Percentiles rank a stretch among this genome's conserved stretches.
Evolutionary conservation across 2,113 vertebrate genomes (phyloP).

Genomic region (Passer montanus): DNA sequence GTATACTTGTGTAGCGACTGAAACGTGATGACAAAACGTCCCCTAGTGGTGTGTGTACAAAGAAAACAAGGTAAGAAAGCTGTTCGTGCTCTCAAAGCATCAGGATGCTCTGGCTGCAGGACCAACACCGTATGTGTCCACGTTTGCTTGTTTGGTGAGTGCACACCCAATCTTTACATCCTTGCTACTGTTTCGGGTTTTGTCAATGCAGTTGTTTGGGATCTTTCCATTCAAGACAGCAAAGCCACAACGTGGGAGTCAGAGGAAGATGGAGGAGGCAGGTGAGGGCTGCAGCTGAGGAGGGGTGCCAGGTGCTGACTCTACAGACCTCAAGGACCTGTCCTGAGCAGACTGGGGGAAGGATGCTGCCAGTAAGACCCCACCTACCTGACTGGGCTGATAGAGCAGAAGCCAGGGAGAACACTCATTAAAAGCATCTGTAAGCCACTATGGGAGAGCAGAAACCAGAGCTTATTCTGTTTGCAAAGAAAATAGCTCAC

Average conservation of each 20-base stretch:
- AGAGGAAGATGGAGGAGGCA: background rate
- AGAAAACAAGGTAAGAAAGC: background rate
- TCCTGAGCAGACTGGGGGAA: background rate
- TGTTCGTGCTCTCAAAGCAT: accelerated
- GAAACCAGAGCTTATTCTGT: background rate
- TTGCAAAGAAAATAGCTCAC: background rate
- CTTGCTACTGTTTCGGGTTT: background rate
- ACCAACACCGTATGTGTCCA: accelerated
- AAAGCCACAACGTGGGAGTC: background rate
- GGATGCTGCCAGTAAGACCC: background rate
- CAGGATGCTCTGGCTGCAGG: background rate
- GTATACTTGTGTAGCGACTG: background rate
- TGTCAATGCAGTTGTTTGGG: accelerated
- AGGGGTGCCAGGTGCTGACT: background rate
- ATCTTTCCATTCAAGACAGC: background rate
- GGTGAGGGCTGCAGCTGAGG: background rate
- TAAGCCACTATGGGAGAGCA: background rate
- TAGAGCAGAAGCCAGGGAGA: background rate
- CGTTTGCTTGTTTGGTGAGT: background rate
- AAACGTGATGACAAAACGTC: conserved; percentile 43
- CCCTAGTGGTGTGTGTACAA: conserved; percentile 8
- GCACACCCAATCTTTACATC: background rate
- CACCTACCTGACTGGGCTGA: background rate
- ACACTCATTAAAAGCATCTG: background rate
- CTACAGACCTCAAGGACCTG: background rate